A percentile compares a stretch with the other conserved stretches of the same genome.
Evolutionary conservation across 2,797 vertebrate species (phyloP).

Genomic region (Schizopygopsis malacanthus): DNA sequence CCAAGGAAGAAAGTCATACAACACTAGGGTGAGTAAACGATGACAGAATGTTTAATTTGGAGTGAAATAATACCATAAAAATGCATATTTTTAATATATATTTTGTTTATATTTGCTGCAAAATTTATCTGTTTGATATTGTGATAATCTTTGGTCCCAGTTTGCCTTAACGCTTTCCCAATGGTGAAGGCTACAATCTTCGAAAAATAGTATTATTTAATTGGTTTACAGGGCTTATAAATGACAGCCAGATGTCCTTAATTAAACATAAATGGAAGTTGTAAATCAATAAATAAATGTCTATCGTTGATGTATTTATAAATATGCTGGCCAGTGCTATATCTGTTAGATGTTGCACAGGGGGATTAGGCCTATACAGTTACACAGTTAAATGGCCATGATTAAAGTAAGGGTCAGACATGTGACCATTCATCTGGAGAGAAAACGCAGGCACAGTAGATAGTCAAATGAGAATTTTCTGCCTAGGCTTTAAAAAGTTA

Average conservation of each 20-base stretch:
- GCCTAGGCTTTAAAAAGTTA: not conserved
- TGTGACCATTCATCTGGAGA: conserved; percentile 10
- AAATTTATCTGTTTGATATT: not conserved
- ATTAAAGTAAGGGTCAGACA: conserved; percentile 11
- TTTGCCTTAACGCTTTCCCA: not conserved
- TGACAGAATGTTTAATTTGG: not conserved
- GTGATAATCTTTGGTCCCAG: not conserved
- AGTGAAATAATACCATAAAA: not conserved
- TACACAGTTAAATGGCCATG: conserved; percentile 1
- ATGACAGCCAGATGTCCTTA: not conserved
- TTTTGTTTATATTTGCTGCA: not conserved
- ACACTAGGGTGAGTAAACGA: not conserved
- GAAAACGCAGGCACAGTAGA: not conserved
- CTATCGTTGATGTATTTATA: not conserved
- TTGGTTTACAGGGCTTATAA: not conserved
- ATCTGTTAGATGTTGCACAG: not conserved
- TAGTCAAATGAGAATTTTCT: conserved; percentile 6
- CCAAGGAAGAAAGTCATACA: not conserved
- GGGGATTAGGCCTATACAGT: not conserved
- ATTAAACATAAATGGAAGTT: not conserved
- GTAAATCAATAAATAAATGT: not conserved
- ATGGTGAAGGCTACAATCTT: not conserved
- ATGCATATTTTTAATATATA: not conserved
- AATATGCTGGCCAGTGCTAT: not conserved
- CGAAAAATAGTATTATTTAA: not conserved